Conservation (phyloP, 2,113 vertebrate genomes). For the Takifugu flavidus region DNA sequence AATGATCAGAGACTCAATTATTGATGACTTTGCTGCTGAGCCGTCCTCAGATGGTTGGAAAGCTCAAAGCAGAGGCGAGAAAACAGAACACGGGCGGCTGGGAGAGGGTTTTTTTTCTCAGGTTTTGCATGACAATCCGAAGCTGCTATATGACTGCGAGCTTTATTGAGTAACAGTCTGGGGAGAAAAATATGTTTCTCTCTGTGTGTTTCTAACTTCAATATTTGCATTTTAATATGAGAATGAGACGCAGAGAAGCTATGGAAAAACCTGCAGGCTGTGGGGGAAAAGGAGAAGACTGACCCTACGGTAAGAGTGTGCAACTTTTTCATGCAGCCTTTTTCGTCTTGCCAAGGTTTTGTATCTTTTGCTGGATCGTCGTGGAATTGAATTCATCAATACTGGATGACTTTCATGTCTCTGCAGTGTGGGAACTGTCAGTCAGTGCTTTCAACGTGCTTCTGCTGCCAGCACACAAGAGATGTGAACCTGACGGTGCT, state of each 20-base stretch:
- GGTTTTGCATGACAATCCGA: constrained; percentile 38
- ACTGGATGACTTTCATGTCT: constrained; percentile 55
- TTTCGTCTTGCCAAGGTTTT: constrained; percentile 22
- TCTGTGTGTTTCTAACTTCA: constrained; percentile 17
- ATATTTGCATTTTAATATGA: constrained; percentile 28
- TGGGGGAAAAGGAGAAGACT: constrained; percentile 1
- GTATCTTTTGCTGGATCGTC: constrained; percentile 11
- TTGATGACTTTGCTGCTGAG: constrained; percentile 43
- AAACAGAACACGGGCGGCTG: neutral
- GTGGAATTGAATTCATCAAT: constrained; percentile 53
- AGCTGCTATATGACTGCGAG: constrained; percentile 42
- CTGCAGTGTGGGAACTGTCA: constrained; percentile 37
- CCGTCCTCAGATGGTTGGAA: constrained; percentile 45
- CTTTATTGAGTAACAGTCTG: constrained; percentile 17
- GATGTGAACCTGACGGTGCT: neutral
- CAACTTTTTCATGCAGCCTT: constrained; percentile 39
- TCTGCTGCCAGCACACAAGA: constrained; percentile 16
- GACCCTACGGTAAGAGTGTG: constrained; percentile 1
- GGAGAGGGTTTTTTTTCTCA: constrained; percentile 12
- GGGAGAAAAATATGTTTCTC: constrained; percentile 15
- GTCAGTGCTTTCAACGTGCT: constrained; percentile 15
- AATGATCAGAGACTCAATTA: constrained; percentile 52
- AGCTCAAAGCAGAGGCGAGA: constrained; percentile 27
- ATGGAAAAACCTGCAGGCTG: neutral
- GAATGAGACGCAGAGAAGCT: constrained; percentile 1